Conservation (phyloP, 2,113 vertebrate genomes). For the Hypocryptadius cinnamomeus region DNA sequence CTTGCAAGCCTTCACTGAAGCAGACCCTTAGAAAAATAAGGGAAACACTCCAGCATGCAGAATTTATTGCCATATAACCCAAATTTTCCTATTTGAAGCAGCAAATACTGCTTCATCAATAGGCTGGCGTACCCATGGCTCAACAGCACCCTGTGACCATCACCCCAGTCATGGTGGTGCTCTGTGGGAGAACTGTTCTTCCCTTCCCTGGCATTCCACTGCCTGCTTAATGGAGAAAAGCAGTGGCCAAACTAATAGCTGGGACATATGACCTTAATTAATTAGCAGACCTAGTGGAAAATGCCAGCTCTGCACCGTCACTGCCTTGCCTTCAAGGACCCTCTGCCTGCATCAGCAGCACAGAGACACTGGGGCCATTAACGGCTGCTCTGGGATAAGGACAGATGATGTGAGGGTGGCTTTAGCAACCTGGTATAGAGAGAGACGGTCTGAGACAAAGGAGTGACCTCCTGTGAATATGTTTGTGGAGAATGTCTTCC, state of each 20-base stretch:
- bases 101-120: not conserved
- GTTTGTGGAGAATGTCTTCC: not conserved
- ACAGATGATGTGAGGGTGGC: not conserved
- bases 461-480: not conserved
- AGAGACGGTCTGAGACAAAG: not conserved
- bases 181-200: not conserved
- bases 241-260: not conserved
- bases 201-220: not conserved
- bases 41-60: not conserved
- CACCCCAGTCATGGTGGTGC: accelerated
- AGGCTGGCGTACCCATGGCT: accelerated
- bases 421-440: not conserved
- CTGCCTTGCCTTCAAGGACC: slow-evolving; percentile 20
- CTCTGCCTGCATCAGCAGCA: slow-evolving; percentile 2
- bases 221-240: not conserved
- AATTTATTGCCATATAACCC: not conserved
- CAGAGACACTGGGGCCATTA: not conserved
- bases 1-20: not conserved
- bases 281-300: slow-evolving; percentile 26
- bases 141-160: not conserved
- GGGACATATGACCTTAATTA: slow-evolving; percentile 15
- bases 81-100: not conserved
- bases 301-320: slow-evolving; percentile 29
- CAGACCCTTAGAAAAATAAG: not conserved
- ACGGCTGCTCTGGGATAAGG: not conserved